Conservation (phyloP, 2,113 vertebrate genomes). For the Campylorhamphus procurvoides region DNA sequence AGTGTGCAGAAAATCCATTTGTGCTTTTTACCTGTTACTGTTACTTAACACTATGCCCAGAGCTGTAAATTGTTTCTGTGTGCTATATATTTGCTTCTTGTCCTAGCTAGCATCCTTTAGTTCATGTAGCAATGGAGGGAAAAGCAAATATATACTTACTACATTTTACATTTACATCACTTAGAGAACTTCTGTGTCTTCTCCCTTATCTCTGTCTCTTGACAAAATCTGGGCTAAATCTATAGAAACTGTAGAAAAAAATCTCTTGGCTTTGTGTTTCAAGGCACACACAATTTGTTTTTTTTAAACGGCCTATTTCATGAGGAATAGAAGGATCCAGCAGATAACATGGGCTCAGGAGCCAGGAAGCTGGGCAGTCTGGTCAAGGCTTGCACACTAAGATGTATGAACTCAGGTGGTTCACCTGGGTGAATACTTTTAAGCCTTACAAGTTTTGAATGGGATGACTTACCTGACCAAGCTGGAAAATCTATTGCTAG, state of each 20-base stretch:
- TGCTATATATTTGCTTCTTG: neutral
- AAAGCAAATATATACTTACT: neutral
- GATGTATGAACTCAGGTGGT: rapidly evolving
- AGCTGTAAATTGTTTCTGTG: neutral
- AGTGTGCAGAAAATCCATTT: neutral
- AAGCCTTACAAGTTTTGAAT: neutral
- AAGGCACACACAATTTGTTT: neutral
- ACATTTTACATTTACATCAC: neutral
- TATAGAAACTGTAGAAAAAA: neutral
- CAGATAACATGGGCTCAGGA: neutral
- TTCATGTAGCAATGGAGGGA: neutral
- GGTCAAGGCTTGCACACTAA: neutral
- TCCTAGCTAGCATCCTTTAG: neutral
- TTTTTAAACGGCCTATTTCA: neutral
- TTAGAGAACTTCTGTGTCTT: neutral
- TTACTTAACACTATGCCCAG: neutral
- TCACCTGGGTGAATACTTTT: neutral
- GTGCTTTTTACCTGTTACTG: neutral
- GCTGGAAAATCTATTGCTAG: neutral
- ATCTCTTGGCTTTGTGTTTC: neutral
- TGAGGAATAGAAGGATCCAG: neutral
- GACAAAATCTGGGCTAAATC: neutral
- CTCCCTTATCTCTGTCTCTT: neutral
- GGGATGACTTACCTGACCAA: neutral
- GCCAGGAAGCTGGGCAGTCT: neutral